A percentile compares a stretch with the other conserved stretches of the same genome.
These are phyloP conservation scores for Chymomyza costata DNA, from an alignment of 1,140 invertebrate species.

Conservation along the genomic window DNA sequence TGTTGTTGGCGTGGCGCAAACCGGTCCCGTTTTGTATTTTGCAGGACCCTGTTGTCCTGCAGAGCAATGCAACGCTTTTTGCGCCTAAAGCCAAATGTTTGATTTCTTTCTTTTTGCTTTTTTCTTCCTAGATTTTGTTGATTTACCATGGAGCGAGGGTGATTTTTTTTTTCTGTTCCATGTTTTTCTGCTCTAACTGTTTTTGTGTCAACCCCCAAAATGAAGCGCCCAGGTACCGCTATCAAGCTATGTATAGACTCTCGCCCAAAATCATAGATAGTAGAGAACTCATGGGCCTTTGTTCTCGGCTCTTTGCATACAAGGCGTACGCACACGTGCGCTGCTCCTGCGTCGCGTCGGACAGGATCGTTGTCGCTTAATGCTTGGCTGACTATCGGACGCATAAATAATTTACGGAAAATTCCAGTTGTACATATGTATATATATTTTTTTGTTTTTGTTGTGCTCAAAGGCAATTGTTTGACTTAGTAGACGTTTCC, in stretches of 20 bases:
- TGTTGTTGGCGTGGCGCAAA: constrained; percentile 24
- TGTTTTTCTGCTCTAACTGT: background rate
- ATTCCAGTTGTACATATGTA: no score
- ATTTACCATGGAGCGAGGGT: constrained; percentile 10
- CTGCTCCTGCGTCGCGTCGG: constrained; percentile 24
- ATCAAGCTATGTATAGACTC: constrained; percentile 2
- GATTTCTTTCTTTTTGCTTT: no score
- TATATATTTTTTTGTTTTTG: constrained; percentile 37
- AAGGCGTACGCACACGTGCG: constrained; percentile 9
- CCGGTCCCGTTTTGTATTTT: no score
- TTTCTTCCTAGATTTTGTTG: constrained; percentile 24
- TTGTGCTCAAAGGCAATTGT: constrained; percentile 16
- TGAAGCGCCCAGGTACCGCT: no score
- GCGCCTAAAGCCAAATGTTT: constrained; percentile 33
- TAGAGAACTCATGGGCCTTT: background rate
- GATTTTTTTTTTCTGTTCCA: constrained; percentile 15
- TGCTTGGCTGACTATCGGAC: no score
- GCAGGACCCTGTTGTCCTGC: constrained; percentile 19
- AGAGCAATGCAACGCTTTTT: constrained; percentile 30
- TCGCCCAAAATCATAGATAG: constrained; percentile 4
- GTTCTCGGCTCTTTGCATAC: constrained; percentile 10
- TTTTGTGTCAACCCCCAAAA: no score
- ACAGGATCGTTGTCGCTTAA: no score
- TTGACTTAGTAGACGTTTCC: constrained; percentile 31
- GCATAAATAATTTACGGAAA: constrained; percentile 19